Conservation (phyloP, 2,888 invertebrate genomes). For the Acronicta leporina region DNA sequence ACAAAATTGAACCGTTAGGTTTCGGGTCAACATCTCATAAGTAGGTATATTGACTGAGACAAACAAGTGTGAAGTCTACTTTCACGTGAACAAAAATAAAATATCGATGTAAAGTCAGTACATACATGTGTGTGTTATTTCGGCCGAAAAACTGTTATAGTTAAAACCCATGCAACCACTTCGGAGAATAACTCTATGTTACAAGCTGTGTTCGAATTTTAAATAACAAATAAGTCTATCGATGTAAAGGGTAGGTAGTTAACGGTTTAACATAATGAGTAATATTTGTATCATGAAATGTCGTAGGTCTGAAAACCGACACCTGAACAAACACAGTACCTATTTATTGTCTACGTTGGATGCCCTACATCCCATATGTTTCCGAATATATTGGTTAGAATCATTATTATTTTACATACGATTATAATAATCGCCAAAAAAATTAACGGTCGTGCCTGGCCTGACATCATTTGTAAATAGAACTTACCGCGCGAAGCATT, state of each 20-base stretch:
- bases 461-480: constrained; percentile 48
- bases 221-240: constrained; percentile 16
- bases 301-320: constrained; percentile 35
- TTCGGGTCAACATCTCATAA: constrained; percentile 47
- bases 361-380: constrained; percentile 15
- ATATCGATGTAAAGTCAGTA: constrained; percentile 15
- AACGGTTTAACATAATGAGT: constrained; percentile 42
- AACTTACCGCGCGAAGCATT: constrained; percentile 63
- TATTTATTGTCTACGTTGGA: constrained; percentile 11
- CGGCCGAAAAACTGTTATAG: constrained; percentile 21
- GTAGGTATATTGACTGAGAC: constrained; percentile 25
- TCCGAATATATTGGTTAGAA: constrained; percentile 11
- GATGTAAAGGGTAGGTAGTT: constrained; percentile 21
- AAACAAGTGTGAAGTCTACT: constrained; percentile 39
- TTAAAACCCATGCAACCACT: constrained; percentile 11
- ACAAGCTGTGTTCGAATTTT: constrained; percentile 8
- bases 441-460: constrained; percentile 44
- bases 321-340: constrained; percentile 50
- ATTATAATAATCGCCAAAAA: constrained; percentile 34
- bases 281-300: constrained; percentile 22
- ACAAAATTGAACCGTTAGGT: constrained; percentile 40
- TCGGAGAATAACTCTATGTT: constrained; percentile 9
- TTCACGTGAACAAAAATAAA: constrained; percentile 28
- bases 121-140: constrained; percentile 16
- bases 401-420: constrained; percentile 9